These are phyloP conservation scores for Ichneumoninae sp. DNA, from an alignment of 2,888 invertebrate species.

Conservation along the genomic window DNA sequence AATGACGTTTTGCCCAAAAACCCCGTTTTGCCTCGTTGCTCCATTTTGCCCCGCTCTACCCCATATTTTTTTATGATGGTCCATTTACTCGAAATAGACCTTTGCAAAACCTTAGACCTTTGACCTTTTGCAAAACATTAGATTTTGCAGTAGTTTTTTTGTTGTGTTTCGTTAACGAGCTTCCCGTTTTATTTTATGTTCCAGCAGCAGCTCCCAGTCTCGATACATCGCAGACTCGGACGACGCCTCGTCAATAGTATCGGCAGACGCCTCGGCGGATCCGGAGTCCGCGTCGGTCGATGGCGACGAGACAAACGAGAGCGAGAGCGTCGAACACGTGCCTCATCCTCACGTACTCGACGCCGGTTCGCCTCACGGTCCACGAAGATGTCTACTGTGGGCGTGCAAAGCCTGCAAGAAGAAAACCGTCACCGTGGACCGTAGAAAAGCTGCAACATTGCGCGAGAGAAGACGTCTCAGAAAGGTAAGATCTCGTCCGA, in stretches of 20 bases:
- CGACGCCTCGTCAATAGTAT: slow-evolving; percentile 81
- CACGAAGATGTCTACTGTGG: slow-evolving; percentile 95
- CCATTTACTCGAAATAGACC: too few relatives aligned
- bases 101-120: too few relatives aligned
- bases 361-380: slow-evolving; percentile 83
- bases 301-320: slow-evolving; percentile 75
- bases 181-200: slow-evolving; percentile 28
- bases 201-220: slow-evolving; percentile 75
- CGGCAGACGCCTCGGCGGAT: slow-evolving; percentile 81
- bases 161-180: slow-evolving; percentile 17
- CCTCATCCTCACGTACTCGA: slow-evolving; percentile 81
- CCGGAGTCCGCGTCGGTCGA: slow-evolving; percentile 79
- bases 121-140: too few relatives aligned
- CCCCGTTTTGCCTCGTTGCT: too few relatives aligned
- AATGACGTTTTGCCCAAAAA: too few relatives aligned
- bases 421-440: slow-evolving; percentile 97
- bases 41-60: too few relatives aligned
- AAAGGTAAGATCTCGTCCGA: slow-evolving; percentile 88
- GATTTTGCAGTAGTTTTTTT: not conserved
- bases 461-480: slow-evolving; percentile 95
- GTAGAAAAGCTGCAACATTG: slow-evolving; percentile 98
- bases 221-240: slow-evolving; percentile 81
- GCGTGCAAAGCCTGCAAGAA: slow-evolving; percentile 99
- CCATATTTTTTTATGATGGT: not conserved
- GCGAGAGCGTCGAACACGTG: slow-evolving; percentile 79